A percentile compares a stretch with the other conserved stretches of the same genome.
Evolutionary conservation across 2,797 vertebrate genomes (phyloP).

Genomic region (Rhinoraja longicauda): DNA sequence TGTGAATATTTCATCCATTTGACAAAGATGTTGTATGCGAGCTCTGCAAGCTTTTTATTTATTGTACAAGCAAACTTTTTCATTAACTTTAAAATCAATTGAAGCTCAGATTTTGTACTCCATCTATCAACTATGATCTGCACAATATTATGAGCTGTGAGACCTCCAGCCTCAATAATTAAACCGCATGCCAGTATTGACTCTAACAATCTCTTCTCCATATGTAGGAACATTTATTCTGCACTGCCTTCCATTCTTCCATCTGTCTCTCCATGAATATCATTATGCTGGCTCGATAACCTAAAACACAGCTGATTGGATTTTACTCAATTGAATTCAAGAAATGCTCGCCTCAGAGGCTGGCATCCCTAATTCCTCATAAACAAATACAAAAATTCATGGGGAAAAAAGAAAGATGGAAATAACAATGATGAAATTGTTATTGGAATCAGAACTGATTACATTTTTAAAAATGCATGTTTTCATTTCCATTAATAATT

Average conservation of each 20-base stretch:
- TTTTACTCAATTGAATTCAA: background rate
- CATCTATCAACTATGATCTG: background rate
- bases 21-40: background rate
- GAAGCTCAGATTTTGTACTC: background rate
- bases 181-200: background rate
- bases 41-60: background rate
- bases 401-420: background rate
- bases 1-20: background rate
- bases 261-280: conserved; percentile 17
- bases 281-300: background rate
- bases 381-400: background rate
- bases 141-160: background rate
- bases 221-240: background rate
- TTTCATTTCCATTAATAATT: background rate
- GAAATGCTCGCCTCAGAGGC: background rate
- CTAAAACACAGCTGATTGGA: background rate
- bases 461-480: background rate
- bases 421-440: background rate
- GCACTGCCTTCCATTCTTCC: background rate
- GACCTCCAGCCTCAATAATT: background rate
- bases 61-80: background rate
- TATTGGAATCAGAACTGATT: background rate
- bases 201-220: background rate
- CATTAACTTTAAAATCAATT: background rate
- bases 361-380: background rate